Evolutionary conservation across 2,797 vertebrate genomes (phyloP), one percentile per base, ranked within the genome.

Genomic region (Anisognathus igniventris): DNA sequence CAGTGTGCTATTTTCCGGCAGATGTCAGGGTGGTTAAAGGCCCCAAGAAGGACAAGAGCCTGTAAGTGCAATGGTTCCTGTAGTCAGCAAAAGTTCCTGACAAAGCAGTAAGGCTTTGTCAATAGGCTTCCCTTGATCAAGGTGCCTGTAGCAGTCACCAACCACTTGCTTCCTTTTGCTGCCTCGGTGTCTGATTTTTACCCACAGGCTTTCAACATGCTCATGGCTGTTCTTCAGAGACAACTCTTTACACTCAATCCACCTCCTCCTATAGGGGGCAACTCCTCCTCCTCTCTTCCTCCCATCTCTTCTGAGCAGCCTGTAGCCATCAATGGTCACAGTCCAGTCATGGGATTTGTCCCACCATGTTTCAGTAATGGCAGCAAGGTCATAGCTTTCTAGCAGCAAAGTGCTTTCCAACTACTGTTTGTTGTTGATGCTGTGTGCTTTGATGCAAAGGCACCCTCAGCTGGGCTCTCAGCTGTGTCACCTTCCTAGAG

Each of bases 201-300:
- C 44, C 56, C 24, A 50, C 23, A 57, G 28, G 28, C 37, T 45
- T 76, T 57, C 4, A 0, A 45, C 10, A n/a, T 64, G 44, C 24
- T 64, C 28, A 14, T 23, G 18, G 57, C 18, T 40, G 51, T 27
- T 71, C 51, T 53, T 71, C 79, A 58, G 39, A 65, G 33, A 45
- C 25, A 76, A 24, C n/a, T 57, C 51, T 45, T 64, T 39, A 45
- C 7, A 62, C 12, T 31, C n/a, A 51, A 22, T 44, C 7, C 12
- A 80, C 7, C 18, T 47, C 47, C 8, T 61, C 54, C 40, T 20
- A 15, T 8, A 19, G 8, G 14, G 19, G 8, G 11, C 30, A 35
- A 54, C 4, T 3, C 14, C 7, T 74, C 14, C 0, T 0, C 30
- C 30, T 31, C 25, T 45, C 45, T 21, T 62, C 48, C 10, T 56